phyloP scores from a whole-genome alignment of 2,888 invertebrate species.

The Abrostola tripartita region DNA sequence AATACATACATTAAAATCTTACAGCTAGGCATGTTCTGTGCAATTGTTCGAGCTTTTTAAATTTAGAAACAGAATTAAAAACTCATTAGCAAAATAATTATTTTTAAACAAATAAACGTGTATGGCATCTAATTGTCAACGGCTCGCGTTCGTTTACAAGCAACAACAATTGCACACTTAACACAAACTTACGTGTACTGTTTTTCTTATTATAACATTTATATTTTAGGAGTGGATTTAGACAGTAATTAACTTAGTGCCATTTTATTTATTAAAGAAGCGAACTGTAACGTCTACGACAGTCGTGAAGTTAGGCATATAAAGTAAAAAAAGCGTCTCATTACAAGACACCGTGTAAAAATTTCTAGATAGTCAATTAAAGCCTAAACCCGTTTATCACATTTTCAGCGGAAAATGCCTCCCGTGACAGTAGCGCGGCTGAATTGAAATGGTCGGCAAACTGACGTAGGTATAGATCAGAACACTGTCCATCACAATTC shows the following conservation, averaged over 20 bases:
- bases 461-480: conserved; percentile 12
- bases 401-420: conserved; percentile 75
- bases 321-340: conserved; percentile 48
- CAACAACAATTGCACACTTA: conserved; percentile 86
- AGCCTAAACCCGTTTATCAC: conserved; percentile 84
- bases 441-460: conserved; percentile 56
- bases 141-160: conserved; percentile 58
- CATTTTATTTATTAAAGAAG: conserved; percentile 60
- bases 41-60: conserved; percentile 80
- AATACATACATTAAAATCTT: conserved; percentile 88
- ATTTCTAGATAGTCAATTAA: conserved; percentile 75
- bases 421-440: conserved; percentile 63
- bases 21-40: conserved; percentile 79
- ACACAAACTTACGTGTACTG: conserved; percentile 77
- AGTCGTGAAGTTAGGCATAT: conserved; percentile 61
- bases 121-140: conserved; percentile 66
- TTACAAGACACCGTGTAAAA: conserved; percentile 61
- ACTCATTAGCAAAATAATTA: conserved; percentile 43
- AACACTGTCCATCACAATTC: conserved; percentile 57
- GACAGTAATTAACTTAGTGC: conserved; percentile 83
- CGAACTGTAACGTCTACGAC: conserved; percentile 49
- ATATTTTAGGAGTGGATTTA: conserved; percentile 83
- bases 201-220: conserved; percentile 73
- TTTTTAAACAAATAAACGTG: conserved; percentile 51
- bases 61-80: conserved; percentile 42